Base-by-base conservation (phyloP, 1,140 invertebrate species). In the Tetranychus cinnabarinus region DNA sequence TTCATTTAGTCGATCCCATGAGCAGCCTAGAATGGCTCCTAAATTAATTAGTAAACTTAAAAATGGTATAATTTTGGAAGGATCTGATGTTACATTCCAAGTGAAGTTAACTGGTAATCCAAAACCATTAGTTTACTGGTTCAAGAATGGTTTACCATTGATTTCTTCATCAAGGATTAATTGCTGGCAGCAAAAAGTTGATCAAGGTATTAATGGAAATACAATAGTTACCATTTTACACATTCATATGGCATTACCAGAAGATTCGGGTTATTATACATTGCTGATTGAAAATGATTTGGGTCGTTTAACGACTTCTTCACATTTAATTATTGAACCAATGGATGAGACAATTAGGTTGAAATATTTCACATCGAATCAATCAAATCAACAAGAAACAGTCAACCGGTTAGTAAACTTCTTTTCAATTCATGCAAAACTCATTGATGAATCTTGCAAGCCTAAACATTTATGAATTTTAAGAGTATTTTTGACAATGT, bases 41-140 rank as follows among this genome's bases (percentile, higher is more conserved):
- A 85, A 90, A 76, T 82, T 96, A 68, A 76, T 79, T 56, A 86
- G 91, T 68, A 88, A 89, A 72, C 87, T 88, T 12, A 80, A 89
- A 68, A 92, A 89, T 70, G 91, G 88, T 45, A 91, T 92, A 73
- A 76, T 95, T 7, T 75, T 84, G 46, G 89, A 95, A 77, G 88
- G 89, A 61, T 81, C 85, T 37, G 88, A 93, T 72, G 90, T 88
- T 46, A 81, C 85, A 56, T 95, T 97, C 70, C 73, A 75, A 55
- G 74, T 73, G 62, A 73, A 86, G 69, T 74, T 95, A 39, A 79
- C 81, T 4, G 88, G 85, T 60, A 88, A 89, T 76, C 89, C 89
- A 0, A 82, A 81, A 74, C 86, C 88, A 60, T 79, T 79, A 70
- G 79, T 82, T 69, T 72, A 87, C 62, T 95, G 90, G 90, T 93